phyloP scores from a whole-genome alignment of 2,113 vertebrate species.

The Pachyramphus minor region DNA sequence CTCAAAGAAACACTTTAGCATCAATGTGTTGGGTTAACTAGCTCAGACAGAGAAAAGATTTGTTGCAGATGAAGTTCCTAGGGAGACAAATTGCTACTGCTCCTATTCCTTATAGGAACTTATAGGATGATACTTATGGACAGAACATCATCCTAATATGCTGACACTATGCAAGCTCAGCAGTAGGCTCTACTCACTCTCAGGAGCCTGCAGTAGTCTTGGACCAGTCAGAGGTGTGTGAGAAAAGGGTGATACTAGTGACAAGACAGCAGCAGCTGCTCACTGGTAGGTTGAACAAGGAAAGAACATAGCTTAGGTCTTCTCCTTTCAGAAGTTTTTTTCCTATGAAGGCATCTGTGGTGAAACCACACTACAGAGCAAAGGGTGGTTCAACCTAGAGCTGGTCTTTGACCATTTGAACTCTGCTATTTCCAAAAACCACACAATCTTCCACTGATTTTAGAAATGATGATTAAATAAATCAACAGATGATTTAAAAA shows the following conservation, averaged over 20 bases:
- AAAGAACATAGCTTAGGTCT: background rate
- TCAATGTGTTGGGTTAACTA: background rate
- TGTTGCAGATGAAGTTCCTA: background rate
- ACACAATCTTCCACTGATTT: background rate
- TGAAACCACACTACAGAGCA: background rate
- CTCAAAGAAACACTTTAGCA: background rate
- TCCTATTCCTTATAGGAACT: background rate
- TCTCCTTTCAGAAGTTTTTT: background rate
- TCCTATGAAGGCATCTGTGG: background rate
- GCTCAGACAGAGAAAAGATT: background rate
- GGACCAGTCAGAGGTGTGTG: background rate
- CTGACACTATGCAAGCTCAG: background rate
- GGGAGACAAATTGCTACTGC: background rate
- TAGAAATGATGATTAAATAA: background rate
- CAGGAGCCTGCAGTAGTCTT: background rate
- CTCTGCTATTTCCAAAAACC: background rate
- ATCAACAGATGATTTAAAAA: background rate
- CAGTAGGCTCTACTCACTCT: background rate
- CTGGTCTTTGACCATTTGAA: background rate
- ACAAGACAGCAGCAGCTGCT: background rate
- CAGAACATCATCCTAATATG: rapidly evolving
- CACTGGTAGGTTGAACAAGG: background rate
- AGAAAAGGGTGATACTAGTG: background rate
- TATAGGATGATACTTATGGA: background rate
- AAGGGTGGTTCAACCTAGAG: background rate